Conservation (phyloP, 2,888 invertebrate genomes). For the Bugula neritina region DNA sequence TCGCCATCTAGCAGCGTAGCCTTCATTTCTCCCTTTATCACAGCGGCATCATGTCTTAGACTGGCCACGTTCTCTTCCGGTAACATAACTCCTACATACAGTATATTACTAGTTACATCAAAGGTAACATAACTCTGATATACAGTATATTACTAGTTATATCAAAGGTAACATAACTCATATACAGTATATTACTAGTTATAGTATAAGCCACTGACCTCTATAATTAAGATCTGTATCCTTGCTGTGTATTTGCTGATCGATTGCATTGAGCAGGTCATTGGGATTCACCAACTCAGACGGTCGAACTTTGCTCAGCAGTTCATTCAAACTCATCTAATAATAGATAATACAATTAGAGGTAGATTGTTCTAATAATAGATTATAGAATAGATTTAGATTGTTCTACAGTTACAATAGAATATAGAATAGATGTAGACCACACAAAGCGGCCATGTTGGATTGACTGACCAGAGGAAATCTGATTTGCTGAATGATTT, state of each 20-base stretch:
- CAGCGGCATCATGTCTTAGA: constrained; percentile 72
- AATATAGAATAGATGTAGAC: too few species aligned
- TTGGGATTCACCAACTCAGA: constrained; percentile 81
- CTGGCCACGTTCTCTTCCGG: constrained; percentile 89
- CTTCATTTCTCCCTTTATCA: constrained; percentile 82
- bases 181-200: too few species aligned
- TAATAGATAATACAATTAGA: constrained; percentile 33
- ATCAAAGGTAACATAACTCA: too few species aligned
- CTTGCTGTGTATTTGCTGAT: constrained; percentile 72
- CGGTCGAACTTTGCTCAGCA: constrained; percentile 81
- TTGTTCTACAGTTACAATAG: too few species aligned
- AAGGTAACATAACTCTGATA: too few species aligned
- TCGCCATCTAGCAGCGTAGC: constrained; percentile 84
- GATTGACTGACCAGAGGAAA: constrained; percentile 68
- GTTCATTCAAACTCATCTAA: constrained; percentile 77
- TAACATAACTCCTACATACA: constrained; percentile 57
- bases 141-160: too few species aligned
- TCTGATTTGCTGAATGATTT: constrained; percentile 58
- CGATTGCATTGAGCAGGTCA: constrained; percentile 86
- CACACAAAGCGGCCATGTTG: too few species aligned
- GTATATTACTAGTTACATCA: too few species aligned
- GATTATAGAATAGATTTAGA: too few species aligned
- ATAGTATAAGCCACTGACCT: constrained; percentile 56
- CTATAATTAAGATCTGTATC: constrained; percentile 76
- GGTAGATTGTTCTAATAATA: too few species aligned